These are phyloP conservation scores for Pandemis corylana DNA, from an alignment of 2,888 invertebrate genomes.

Conservation along the genomic window DNA sequence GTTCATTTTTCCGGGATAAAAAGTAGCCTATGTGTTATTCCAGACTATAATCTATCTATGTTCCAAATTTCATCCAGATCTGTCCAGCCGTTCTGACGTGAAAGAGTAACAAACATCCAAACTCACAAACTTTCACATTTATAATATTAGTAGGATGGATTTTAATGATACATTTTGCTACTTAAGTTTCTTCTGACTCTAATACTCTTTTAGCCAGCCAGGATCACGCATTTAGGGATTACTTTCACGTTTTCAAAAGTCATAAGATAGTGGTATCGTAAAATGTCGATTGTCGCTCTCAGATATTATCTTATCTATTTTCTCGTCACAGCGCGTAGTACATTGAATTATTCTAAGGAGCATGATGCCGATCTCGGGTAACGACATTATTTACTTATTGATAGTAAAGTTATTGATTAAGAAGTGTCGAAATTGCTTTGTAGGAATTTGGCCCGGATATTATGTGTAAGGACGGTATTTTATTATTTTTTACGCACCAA, in stretches of 20 bases:
- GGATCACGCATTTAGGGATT: neutral
- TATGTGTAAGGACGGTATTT: conserved; percentile 11
- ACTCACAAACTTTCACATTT: too few species aligned
- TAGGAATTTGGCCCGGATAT: conserved; percentile 41
- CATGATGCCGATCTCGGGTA: conserved; percentile 5
- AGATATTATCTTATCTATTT: conserved; percentile 29
- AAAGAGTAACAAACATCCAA: too few species aligned
- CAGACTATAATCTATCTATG: too few species aligned
- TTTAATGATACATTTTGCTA: too few species aligned
- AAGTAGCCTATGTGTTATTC: too few species aligned
- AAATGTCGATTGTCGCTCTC: conserved; percentile 13
- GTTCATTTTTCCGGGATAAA: too few species aligned
- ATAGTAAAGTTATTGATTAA: conserved; percentile 17
- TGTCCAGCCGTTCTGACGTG: too few species aligned
- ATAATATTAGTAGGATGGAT: too few species aligned
- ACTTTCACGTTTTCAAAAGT: conserved; percentile 1
- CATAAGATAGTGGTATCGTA: conserved; percentile 14
- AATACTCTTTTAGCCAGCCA: neutral
- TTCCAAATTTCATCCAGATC: too few species aligned
- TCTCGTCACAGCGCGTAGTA: conserved; percentile 9
- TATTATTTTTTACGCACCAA: neutral
- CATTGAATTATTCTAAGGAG: conserved; percentile 6
- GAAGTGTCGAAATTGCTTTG: conserved; percentile 3
- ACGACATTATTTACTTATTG: conserved; percentile 30
- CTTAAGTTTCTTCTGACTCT: too few species aligned